Percentiles rank a stretch among this genome's conserved stretches.
Evolutionary conservation across 1,140 invertebrate species (phyloP).

Genomic region (Calliphora vicina): DNA sequence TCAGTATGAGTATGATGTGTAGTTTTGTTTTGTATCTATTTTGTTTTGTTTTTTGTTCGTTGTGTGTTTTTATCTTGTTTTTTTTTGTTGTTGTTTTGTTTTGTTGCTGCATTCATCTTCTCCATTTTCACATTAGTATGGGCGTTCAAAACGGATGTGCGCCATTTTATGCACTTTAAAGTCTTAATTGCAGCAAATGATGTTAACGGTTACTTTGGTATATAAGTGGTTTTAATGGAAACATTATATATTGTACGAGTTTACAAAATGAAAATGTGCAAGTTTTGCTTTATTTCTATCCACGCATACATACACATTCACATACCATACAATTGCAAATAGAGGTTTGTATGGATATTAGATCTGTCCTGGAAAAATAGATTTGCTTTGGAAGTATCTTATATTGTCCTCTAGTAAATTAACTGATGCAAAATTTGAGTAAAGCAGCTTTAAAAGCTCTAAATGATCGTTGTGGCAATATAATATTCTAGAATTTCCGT

Average conservation of each 20-base stretch:
- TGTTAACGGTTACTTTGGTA: constrained; percentile 28
- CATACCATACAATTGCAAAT: too few relatives aligned
- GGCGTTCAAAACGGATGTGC: constrained; percentile 25
- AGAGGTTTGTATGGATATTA: too few relatives aligned
- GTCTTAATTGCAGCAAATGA: constrained; percentile 34
- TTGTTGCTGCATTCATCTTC: not conserved
- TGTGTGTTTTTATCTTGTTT: not conserved
- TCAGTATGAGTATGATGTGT: not conserved
- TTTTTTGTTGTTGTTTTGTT: not conserved
- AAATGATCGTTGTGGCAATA: too few relatives aligned
- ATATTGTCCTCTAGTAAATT: too few relatives aligned
- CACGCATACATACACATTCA: too few relatives aligned
- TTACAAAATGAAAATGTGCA: not conserved
- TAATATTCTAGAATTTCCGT: too few relatives aligned
- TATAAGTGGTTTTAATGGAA: constrained; percentile 34
- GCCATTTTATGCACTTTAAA: constrained; percentile 35
- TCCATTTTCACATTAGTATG: not conserved
- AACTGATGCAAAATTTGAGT: too few relatives aligned
- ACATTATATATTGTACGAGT: constrained; percentile 8
- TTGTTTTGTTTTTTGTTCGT: not conserved
- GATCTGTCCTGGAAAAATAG: too few relatives aligned
- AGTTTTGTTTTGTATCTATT: not conserved
- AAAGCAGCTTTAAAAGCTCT: too few relatives aligned
- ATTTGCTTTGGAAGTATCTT: too few relatives aligned
- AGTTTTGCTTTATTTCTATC: too few relatives aligned